These are phyloP conservation scores for Heterochromis multidens DNA, from an alignment of 2,113 vertebrate genomes.

Conservation along the genomic window DNA sequence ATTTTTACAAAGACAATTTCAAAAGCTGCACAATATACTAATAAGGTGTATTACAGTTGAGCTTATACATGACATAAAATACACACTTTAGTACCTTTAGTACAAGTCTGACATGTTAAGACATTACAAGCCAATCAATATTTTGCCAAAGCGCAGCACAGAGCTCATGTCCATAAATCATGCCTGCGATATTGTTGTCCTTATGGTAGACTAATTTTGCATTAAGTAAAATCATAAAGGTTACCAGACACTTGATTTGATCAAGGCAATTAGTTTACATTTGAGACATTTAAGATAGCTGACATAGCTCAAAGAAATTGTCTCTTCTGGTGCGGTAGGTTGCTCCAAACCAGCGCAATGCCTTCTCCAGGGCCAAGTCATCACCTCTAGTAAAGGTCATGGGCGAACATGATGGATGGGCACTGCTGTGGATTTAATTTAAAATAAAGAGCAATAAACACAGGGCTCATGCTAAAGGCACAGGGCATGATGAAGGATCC, in stretches of 20 bases:
- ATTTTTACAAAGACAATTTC: not conserved
- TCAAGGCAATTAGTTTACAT: not conserved
- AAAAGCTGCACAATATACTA: not conserved
- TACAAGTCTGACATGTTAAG: not conserved
- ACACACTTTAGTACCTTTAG: not conserved
- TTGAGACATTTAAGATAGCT: not conserved
- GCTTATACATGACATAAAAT: not conserved
- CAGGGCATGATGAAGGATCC: constrained; percentile 62
- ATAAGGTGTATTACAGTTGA: not conserved
- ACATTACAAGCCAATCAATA: not conserved
- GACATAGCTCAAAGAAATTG: not conserved
- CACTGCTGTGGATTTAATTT: constrained; percentile 74
- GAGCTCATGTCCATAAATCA: not conserved
- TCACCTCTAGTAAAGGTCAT: constrained; percentile 78
- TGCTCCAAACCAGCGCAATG: constrained; percentile 38
- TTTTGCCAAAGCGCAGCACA: not conserved
- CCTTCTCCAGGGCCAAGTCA: constrained; percentile 45
- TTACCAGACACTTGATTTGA: not conserved
- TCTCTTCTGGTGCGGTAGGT: not conserved
- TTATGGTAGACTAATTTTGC: too few species aligned
- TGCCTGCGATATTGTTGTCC: too few species aligned
- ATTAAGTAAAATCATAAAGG: not conserved
- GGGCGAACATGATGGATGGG: constrained; percentile 70
- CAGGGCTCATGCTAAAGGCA: constrained; percentile 56
- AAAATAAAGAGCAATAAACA: constrained; percentile 78